Conservation (phyloP, 2,888 invertebrate genomes). For the Clepsis dumicolana region DNA sequence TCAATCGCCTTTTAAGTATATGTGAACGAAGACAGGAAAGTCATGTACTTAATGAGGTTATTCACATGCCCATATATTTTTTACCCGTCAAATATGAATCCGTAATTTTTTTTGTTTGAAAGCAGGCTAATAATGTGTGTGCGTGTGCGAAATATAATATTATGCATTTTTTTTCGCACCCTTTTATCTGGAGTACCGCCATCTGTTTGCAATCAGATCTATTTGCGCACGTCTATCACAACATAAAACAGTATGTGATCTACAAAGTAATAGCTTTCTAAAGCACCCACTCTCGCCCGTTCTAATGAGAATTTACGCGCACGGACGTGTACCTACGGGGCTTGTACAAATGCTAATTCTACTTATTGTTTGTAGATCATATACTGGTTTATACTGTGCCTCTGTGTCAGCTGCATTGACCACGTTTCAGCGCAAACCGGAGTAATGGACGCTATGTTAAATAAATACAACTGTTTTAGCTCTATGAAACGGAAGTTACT, state of each 20-base stretch:
- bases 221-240: constrained; percentile 12
- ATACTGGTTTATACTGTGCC: not conserved
- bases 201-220: constrained; percentile 16
- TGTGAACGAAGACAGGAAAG: too few relatives aligned
- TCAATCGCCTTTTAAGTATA: too few relatives aligned
- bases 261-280: too few relatives aligned
- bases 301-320: too few relatives aligned
- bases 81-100: too few relatives aligned
- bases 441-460: constrained; percentile 37
- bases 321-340: not conserved
- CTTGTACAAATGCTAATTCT: not conserved
- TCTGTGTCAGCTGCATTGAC: constrained; percentile 25
- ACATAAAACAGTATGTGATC: not conserved
- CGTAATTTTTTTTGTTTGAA: too few relatives aligned
- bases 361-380: not conserved
- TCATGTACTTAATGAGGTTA: too few relatives aligned
- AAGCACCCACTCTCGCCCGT: too few relatives aligned
- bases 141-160: not conserved
- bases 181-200: constrained; percentile 2
- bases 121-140: not conserved
- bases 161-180: not conserved
- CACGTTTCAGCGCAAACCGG: constrained; percentile 6
- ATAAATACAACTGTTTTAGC: constrained; percentile 39
- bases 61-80: too few relatives aligned
- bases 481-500: constrained; percentile 24